These are phyloP conservation scores for Diadumene lineata DNA, from an alignment of 92 coral and sea anemone genomes.

Conservation along the genomic window DNA sequence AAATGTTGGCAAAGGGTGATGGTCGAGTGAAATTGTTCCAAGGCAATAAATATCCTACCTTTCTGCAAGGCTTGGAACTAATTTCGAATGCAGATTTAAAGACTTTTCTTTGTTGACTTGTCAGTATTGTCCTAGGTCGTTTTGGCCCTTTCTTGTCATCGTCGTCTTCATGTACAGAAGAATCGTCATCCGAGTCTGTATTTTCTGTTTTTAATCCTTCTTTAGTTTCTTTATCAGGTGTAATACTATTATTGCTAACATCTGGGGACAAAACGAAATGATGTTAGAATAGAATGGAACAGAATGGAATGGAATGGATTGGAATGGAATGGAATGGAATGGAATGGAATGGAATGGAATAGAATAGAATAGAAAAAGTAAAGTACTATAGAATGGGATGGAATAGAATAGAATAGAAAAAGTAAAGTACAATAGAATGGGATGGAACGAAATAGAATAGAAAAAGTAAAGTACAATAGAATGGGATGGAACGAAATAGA, in stretches of 20 bases:
- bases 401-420: too few relatives aligned
- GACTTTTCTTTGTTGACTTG: constrained; percentile 97
- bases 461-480: too few relatives aligned
- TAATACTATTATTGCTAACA: constrained; percentile 59
- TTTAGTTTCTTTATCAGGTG: constrained; percentile 59
- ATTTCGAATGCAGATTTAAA: constrained; percentile 99
- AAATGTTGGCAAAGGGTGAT: not conserved
- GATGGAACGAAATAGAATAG: too few relatives aligned
- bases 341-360: too few relatives aligned
- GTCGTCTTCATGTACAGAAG: constrained; percentile 81
- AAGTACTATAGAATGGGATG: too few relatives aligned
- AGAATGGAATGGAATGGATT: too few relatives aligned
- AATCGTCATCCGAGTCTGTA: constrained; percentile 91
- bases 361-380: too few relatives aligned
- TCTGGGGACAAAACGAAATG: constrained; percentile 35
- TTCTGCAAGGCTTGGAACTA: constrained; percentile 98
- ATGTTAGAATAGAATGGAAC: too few relatives aligned
- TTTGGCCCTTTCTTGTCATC: constrained; percentile 99
- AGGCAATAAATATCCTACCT: constrained; percentile 49
- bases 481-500: too few relatives aligned
- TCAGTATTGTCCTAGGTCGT: constrained; percentile 93
- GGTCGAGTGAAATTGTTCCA: not conserved
- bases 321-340: too few relatives aligned
- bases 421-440: too few relatives aligned
- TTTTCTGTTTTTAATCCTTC: constrained; percentile 74